phyloP scores from a whole-genome alignment of 2,113 vertebrate species.

The Abramis brama region DNA sequence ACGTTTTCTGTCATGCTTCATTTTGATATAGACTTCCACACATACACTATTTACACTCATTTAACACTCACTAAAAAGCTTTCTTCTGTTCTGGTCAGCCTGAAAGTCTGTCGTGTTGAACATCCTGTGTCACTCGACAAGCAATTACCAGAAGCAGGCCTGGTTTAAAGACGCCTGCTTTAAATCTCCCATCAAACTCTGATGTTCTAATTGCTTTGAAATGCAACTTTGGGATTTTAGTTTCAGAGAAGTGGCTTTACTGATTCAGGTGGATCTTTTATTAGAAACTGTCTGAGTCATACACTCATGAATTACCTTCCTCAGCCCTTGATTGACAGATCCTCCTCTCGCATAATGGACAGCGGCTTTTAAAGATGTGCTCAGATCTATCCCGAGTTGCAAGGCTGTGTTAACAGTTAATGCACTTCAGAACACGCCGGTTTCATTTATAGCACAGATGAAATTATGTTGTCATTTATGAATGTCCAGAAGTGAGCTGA shows the following conservation, averaged over 20 bases:
- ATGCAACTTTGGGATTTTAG: not conserved
- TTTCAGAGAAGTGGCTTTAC: not conserved
- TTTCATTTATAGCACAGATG: constrained; percentile 39
- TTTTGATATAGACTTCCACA: not conserved
- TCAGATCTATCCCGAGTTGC: constrained; percentile 24
- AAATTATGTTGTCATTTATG: not conserved
- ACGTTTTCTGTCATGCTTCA: not conserved
- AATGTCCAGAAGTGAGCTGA: not conserved
- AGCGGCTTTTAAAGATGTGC: constrained; percentile 22
- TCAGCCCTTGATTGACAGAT: constrained; percentile 41
- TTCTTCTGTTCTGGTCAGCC: not conserved
- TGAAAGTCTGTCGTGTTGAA: not conserved
- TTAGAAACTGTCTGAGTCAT: constrained; percentile 51
- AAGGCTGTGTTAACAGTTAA: constrained; percentile 28
- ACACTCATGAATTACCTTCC: constrained; percentile 40
- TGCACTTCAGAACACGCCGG: not conserved
- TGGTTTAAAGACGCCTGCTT: not conserved
- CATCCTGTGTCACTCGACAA: constrained; percentile 19
- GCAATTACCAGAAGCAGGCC: not conserved
- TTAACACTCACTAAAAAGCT: constrained; percentile 6
- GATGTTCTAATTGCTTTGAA: not conserved
- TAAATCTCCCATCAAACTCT: constrained; percentile 1
- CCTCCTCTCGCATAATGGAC: constrained; percentile 20
- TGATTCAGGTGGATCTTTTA: constrained; percentile 45
- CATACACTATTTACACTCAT: constrained; percentile 14